Conservation (phyloP, 37 sponge, comb jelly and placozoan genomes). For the Hormiphora californensis region DNA sequence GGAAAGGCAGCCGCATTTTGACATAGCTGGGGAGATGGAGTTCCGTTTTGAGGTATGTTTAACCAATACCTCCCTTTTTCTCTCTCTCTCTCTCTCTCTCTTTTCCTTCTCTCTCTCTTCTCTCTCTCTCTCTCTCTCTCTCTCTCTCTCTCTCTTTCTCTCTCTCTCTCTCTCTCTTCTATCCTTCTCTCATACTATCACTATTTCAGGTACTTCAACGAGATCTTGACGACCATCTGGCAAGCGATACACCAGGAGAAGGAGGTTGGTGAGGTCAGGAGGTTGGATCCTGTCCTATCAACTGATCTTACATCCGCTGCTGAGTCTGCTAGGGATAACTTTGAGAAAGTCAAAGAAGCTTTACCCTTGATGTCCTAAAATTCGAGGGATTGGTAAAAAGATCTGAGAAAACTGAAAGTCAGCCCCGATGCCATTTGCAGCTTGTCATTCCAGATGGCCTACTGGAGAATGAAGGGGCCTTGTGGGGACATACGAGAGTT, state of each 20-base stretch:
- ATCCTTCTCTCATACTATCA: too few species aligned
- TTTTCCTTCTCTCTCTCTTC: too few species aligned
- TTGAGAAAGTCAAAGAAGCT: slow-evolving; percentile 55
- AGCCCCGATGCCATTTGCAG: slow-evolving; percentile 83
- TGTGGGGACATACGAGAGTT: slow-evolving; percentile 86
- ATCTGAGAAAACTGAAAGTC: slow-evolving; percentile 64
- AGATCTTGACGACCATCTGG: slow-evolving; percentile 65
- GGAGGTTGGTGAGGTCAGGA: not conserved
- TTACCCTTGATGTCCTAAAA: slow-evolving; percentile 59
- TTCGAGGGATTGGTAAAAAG: slow-evolving; percentile 64
- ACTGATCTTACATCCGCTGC: slow-evolving; percentile 57
- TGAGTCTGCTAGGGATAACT: slow-evolving; percentile 56
- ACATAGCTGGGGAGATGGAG: slow-evolving; percentile 99
- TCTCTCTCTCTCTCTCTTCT: too few species aligned
- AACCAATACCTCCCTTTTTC: too few species aligned
- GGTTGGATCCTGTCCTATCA: slow-evolving; percentile 63
- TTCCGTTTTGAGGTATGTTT: slow-evolving; percentile 82
- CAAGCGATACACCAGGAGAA: not conserved
- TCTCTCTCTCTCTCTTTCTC: too few species aligned
- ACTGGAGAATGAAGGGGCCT: slow-evolving; percentile 65
- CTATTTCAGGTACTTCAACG: slow-evolving; percentile 85
- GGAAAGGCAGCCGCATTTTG: slow-evolving; percentile 79
- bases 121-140: too few species aligned
- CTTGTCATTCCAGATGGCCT: slow-evolving; percentile 86
- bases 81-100: too few species aligned